phyloP scores from a whole-genome alignment of 2,113 vertebrate species.

The Dromiciops gliroides region DNA sequence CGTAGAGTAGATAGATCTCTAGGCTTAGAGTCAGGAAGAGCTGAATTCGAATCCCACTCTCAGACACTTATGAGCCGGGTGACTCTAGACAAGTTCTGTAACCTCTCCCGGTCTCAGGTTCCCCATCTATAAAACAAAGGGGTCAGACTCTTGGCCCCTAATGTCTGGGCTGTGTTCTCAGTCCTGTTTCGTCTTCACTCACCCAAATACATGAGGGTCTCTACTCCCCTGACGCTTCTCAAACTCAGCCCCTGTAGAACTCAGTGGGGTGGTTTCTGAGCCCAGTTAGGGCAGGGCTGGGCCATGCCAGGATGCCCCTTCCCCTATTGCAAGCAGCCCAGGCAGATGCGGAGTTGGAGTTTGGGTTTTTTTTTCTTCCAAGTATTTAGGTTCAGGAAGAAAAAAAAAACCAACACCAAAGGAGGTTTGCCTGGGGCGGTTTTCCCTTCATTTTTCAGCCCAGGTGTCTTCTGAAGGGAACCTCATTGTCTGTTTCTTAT shows the following conservation, averaged over 20 bases:
- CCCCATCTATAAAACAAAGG: slow-evolving; percentile 2
- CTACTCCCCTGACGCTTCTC: neutral
- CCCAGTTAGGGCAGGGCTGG: slow-evolving; percentile 57
- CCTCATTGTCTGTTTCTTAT: slow-evolving; percentile 76
- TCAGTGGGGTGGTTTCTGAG: too few relatives aligned
- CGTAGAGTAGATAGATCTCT: too few relatives aligned
- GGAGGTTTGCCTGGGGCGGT: slow-evolving; percentile 65
- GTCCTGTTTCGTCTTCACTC: neutral
- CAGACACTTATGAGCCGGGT: too few relatives aligned
- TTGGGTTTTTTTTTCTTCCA: slow-evolving; percentile 68
- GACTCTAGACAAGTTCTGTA: too few relatives aligned
- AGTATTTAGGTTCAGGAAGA: slow-evolving; percentile 71
- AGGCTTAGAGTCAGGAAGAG: neutral
- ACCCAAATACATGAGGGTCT: neutral
- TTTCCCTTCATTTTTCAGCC: slow-evolving; percentile 75
- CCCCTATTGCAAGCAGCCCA: slow-evolving; percentile 26
- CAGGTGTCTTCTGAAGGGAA: slow-evolving; percentile 78
- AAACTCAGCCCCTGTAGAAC: neutral
- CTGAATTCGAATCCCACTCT: neutral
- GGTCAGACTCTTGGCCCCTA: slow-evolving; percentile 39
- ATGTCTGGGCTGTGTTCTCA: neutral
- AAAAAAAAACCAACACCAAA: slow-evolving; percentile 65
- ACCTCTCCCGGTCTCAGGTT: too few relatives aligned
- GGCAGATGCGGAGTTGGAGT: slow-evolving; percentile 39
- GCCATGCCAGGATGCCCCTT: slow-evolving; percentile 45